A percentile compares a stretch with the other conserved stretches of the same genome.
These are phyloP conservation scores for Oncorhynchus masou DNA, from an alignment of 2,113 vertebrate genomes.

Conservation along the genomic window DNA sequence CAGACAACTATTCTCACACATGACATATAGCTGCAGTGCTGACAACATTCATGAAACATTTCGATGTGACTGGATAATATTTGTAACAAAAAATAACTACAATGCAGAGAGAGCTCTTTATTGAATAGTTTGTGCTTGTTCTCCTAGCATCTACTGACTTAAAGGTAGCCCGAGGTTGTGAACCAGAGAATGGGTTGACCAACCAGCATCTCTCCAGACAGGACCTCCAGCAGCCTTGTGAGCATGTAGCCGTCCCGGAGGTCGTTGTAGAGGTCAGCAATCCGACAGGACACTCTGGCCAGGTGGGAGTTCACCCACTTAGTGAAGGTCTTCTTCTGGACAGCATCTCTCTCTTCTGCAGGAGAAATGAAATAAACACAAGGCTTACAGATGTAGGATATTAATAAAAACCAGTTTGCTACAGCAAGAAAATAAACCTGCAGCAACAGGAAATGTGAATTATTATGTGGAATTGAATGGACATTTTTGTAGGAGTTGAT, in stretches of 20 bases:
- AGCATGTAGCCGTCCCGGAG: slow-evolving; percentile 90
- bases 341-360: slow-evolving; percentile 89
- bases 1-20: background rate
- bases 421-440: too few relatives aligned
- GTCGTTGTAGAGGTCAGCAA: slow-evolving; percentile 88
- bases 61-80: background rate
- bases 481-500: too few relatives aligned
- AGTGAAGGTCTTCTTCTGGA: slow-evolving; percentile 97
- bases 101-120: background rate
- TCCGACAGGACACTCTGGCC: slow-evolving; percentile 84
- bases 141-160: background rate
- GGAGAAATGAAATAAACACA: background rate
- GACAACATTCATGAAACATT: background rate
- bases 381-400: too few relatives aligned
- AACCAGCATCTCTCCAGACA: slow-evolving; percentile 92
- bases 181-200: slow-evolving; percentile 25
- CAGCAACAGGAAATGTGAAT: too few relatives aligned
- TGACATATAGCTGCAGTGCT: background rate
- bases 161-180: background rate
- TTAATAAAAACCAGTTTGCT: too few relatives aligned
- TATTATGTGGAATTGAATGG: too few relatives aligned
- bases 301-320: slow-evolving; percentile 95
- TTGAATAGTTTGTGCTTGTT: background rate
- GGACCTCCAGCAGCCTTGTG: slow-evolving; percentile 89
- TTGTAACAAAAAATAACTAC: background rate